Conservation (phyloP, 2,113 vertebrate species). For the Tinamus guttatus region DNA sequence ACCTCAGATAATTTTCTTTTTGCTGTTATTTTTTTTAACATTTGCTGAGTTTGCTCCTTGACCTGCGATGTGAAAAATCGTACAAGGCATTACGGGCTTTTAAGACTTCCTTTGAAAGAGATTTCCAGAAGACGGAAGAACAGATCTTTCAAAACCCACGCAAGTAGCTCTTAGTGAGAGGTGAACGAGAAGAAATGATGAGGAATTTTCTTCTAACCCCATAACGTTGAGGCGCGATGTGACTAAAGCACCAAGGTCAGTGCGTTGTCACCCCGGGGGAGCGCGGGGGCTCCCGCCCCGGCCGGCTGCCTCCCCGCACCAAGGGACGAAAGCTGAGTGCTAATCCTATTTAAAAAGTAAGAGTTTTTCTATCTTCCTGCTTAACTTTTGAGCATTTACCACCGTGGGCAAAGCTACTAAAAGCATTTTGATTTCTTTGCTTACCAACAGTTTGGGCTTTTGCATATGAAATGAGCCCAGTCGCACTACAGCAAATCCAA, state of each 20-base stretch:
- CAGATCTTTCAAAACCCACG: neutral
- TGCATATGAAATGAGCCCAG: neutral
- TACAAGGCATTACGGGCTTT: neutral
- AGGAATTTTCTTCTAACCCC: neutral
- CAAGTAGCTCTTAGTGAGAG: neutral
- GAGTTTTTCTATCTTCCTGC: neutral
- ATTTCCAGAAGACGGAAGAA: neutral
- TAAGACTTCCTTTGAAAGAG: neutral
- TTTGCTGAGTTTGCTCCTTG: neutral
- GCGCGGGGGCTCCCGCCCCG: no score
- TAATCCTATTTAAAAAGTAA: neutral
- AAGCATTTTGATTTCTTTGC: neutral
- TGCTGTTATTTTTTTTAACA: neutral
- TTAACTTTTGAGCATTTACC: neutral
- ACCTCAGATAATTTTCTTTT: neutral
- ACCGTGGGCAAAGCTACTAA: neutral
- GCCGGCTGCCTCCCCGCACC: no score
- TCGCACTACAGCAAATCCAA: neutral
- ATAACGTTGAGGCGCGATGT: neutral
- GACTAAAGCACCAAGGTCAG: neutral
- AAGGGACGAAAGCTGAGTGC: accelerated
- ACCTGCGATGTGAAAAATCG: neutral
- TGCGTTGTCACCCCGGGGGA: neutral
- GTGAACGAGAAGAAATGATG: neutral
- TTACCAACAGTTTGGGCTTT: neutral